phyloP scores from a whole-genome alignment of 2,113 vertebrate species.

The Tauraco erythrolophus region DNA sequence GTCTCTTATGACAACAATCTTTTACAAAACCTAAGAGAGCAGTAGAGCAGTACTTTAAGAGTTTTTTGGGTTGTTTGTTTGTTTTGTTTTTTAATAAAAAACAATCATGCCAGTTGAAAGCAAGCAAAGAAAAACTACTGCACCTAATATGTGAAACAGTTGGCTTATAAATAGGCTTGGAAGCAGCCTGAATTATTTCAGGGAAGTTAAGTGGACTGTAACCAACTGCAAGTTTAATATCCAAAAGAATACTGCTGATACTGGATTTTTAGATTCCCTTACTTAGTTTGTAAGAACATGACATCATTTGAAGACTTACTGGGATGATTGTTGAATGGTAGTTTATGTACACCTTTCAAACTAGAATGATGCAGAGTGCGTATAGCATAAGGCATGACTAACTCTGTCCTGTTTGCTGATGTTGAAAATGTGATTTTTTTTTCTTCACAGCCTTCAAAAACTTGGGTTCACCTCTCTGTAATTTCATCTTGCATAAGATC shows the following conservation, averaged over 20 bases:
- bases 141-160: slow-evolving; percentile 48
- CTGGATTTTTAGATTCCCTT: slow-evolving; percentile 29
- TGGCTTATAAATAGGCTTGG: slow-evolving; percentile 58
- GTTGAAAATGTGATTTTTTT: neutral
- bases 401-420: neutral
- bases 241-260: slow-evolving; percentile 65
- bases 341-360: neutral
- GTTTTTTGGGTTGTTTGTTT: neutral
- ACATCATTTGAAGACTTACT: slow-evolving; percentile 5
- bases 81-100: neutral
- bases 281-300: slow-evolving; percentile 36
- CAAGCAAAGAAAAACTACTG: neutral
- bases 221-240: slow-evolving; percentile 60
- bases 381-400: neutral
- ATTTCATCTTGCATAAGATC: neutral
- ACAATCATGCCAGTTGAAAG: slow-evolving; percentile 5
- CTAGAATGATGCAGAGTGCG: neutral
- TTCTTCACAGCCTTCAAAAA: neutral
- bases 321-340: neutral
- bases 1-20: neutral
- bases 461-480: neutral
- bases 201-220: slow-evolving; percentile 68
- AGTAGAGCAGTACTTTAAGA: neutral
- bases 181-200: slow-evolving; percentile 72
- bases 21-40: slow-evolving; percentile 18